Evolutionary conservation across 2,797 vertebrate genomes (phyloP).

Genomic region (Champsocephalus gunnari): DNA sequence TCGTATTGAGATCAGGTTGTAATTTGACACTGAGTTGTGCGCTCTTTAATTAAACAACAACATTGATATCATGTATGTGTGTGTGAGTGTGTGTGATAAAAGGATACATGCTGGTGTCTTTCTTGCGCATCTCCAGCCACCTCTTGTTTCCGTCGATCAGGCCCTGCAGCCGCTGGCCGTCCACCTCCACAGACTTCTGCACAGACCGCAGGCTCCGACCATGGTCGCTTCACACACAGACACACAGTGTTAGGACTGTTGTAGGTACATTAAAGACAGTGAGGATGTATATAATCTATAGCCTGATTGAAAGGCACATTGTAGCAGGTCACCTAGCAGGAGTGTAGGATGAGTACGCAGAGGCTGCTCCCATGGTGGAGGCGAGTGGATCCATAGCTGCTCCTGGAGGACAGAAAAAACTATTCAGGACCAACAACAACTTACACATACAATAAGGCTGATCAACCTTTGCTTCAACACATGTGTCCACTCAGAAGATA

Average conservation of each 20-base stretch:
- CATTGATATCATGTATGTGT: not conserved
- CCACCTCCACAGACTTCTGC: slow-evolving; percentile 64
- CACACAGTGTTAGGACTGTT: not conserved
- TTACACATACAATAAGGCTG: not conserved
- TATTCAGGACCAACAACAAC: slow-evolving; percentile 6
- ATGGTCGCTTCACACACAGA: slow-evolving; percentile 78
- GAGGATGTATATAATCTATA: not conserved
- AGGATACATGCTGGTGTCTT: slow-evolving; percentile 93
- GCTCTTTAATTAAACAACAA: not conserved
- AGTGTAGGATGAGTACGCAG: slow-evolving; percentile 66
- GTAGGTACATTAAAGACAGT: not conserved
- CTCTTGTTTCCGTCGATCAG: slow-evolving; percentile 90
- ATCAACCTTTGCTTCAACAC: too few species aligned
- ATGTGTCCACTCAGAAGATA: too few species aligned
- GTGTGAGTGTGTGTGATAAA: slow-evolving; percentile 9
- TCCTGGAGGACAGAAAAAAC: slow-evolving; percentile 62
- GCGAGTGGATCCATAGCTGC: slow-evolving; percentile 57
- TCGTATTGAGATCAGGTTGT: not conserved
- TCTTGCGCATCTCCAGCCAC: slow-evolving; percentile 91
- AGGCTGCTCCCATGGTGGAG: slow-evolving; percentile 48
- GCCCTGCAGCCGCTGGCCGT: slow-evolving; percentile 82
- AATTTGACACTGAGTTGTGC: not conserved
- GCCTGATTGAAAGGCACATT: not conserved
- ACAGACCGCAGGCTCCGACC: slow-evolving; percentile 69
- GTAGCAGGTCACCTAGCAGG: slow-evolving; percentile 69